Percentiles rank a stretch among this genome's conserved stretches.
These are phyloP conservation scores for Papilio polyxenes DNA, from an alignment of 1,140 invertebrate species.

Conservation along the genomic window DNA sequence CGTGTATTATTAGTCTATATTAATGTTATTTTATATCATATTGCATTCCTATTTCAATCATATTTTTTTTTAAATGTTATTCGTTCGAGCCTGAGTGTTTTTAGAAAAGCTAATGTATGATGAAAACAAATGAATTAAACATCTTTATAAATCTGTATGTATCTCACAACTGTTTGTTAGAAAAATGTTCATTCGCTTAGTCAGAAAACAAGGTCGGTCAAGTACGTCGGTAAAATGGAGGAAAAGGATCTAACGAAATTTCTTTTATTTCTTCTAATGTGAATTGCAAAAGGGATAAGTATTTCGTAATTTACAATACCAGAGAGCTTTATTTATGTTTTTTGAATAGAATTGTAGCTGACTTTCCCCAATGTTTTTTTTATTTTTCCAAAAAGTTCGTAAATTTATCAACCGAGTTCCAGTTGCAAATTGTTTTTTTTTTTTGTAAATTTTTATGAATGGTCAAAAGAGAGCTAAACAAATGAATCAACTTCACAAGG, in stretches of 20 bases:
- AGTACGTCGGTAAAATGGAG: background rate
- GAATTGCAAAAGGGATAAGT: background rate
- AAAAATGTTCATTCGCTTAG: background rate
- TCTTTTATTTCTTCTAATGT: constrained; percentile 5
- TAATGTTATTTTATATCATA: background rate
- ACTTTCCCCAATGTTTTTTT: background rate
- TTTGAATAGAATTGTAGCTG: background rate
- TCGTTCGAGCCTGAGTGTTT: background rate
- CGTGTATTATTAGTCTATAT: background rate
- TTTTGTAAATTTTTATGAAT: too few species aligned
- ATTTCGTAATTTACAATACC: constrained; percentile 5
- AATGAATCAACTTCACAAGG: too few species aligned
- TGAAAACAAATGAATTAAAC: background rate
- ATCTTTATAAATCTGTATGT: background rate
- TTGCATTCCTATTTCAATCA: too few species aligned
- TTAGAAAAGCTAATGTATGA: background rate
- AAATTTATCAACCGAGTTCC: too few species aligned
- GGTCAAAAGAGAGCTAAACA: too few species aligned
- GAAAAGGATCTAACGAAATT: background rate
- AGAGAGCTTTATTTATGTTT: constrained; percentile 8
- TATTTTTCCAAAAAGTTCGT: too few species aligned
- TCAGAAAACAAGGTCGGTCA: constrained; percentile 2
- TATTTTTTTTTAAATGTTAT: background rate
- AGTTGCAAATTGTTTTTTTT: too few species aligned
- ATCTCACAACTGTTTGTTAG: background rate